Base-by-base conservation (phyloP, 1,140 invertebrate species). In the Planococcus citri region DNA sequence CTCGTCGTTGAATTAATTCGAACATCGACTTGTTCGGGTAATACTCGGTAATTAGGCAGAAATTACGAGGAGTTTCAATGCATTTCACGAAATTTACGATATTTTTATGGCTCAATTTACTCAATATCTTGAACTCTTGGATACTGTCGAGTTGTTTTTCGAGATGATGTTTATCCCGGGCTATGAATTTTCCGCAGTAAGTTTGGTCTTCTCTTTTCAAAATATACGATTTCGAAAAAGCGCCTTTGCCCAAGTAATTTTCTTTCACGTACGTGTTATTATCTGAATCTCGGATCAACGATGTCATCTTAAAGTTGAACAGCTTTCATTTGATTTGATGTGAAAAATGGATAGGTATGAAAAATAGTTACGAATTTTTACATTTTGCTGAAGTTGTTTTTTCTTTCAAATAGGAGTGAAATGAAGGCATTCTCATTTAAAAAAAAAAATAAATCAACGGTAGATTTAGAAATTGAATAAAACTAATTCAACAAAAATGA, bases 21-120 rank as follows among this genome's bases (percentile, higher is more conserved):
- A 64, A 64, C 60, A 64, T 64, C 22, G 60, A 64, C 24, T 64
- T 64, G 17, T 64, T 64, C 25, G 60, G 60, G 24, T 64, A 64
- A 20, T 64, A 64, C 20, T 64, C 60, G 4, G 60, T 64, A 4
- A 64, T 27, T 27, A 64, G 22, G 20, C 60, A 64, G 22, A 25
- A 64, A 17, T 64, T 64, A 17, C 25, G 60, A 1, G 60, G 25
- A 3, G 60, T 64, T 27, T 64, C 60, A 4, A 64, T 64, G 22
- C 60, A 64, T 64, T 64, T 64, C 22, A 64, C 60, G 17, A 64
- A 64, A 25, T 64, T 64, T 12, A 64, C 60, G 9, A 64, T 64
- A 64, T 33, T 33, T 64, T 64, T 64, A 25, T 64, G 60, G 2
- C 10, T 24, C 10, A 64, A 21, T 25, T 64, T 64, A 17, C 22